These are phyloP conservation scores for Myopa tessellatipennis DNA, from an alignment of 2,888 invertebrate species.

Conservation along the genomic window DNA sequence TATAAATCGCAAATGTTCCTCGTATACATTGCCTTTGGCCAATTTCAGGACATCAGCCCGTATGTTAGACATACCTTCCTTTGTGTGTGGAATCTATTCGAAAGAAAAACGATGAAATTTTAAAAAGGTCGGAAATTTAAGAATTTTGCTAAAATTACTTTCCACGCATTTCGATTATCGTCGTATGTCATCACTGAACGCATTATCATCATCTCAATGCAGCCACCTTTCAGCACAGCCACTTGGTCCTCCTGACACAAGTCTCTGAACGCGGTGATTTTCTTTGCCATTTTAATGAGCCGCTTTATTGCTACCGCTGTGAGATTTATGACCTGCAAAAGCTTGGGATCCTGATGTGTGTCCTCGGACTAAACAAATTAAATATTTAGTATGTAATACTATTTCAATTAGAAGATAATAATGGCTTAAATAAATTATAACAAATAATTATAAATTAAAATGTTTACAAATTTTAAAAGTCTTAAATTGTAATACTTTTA, in stretches of 20 bases:
- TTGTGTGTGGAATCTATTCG: conserved; percentile 79
- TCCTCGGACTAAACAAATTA: conserved; percentile 58
- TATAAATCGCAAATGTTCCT: conserved; percentile 86
- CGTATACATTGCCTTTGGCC: conserved; percentile 89
- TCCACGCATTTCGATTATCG: conserved; percentile 87
- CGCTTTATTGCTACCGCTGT: conserved; percentile 92
- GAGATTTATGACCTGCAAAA: conserved; percentile 88
- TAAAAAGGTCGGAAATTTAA: conserved; percentile 17
- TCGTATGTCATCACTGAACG: conserved; percentile 94
- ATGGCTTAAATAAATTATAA: too few species aligned
- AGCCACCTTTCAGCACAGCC: conserved; percentile 79
- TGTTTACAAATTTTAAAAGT: too few species aligned
- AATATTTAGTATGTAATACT: not conserved
- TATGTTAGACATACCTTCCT: conserved; percentile 81
- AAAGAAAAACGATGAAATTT: conserved; percentile 37
- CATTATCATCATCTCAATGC: conserved; percentile 96
- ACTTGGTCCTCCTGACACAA: conserved; percentile 96
- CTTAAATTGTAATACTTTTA: too few species aligned
- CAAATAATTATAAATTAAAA: too few species aligned
- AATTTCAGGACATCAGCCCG: conserved; percentile 91
- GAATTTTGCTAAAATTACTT: conserved; percentile 70
- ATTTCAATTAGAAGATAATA: too few species aligned
- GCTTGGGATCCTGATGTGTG: conserved; percentile 73
- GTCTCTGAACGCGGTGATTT: conserved; percentile 88
- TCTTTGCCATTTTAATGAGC: conserved; percentile 85